Evolutionary conservation across 2,888 invertebrate species (phyloP).

Genomic region (Leptogaster cylindrica): DNA sequence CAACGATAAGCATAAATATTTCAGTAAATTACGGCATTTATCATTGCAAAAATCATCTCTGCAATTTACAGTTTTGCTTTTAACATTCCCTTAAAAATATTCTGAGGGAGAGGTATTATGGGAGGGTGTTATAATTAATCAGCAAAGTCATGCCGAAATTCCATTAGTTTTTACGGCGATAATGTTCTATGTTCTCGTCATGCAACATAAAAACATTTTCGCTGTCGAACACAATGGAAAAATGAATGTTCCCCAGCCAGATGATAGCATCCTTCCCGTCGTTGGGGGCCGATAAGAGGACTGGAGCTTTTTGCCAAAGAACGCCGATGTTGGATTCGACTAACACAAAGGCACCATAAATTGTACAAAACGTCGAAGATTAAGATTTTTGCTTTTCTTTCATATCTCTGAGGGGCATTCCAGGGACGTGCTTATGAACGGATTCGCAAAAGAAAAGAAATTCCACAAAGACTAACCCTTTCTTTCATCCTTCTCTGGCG

Average conservation of each 20-base stretch:
- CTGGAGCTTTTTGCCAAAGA: neutral
- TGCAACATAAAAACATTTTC: conserved; percentile 31
- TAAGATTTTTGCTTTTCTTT: conserved; percentile 29
- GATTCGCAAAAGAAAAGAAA: conserved; percentile 16
- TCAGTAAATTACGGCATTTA: too few species aligned
- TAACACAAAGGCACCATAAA: conserved; percentile 9
- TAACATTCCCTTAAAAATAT: too few species aligned
- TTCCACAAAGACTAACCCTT: conserved; percentile 30
- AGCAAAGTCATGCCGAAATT: too few species aligned
- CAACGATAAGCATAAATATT: too few species aligned
- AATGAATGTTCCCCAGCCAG: conserved; percentile 22
- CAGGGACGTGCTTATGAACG: conserved; percentile 24
- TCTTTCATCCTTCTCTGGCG: conserved; percentile 1
- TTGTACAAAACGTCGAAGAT: conserved; percentile 26
- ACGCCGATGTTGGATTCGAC: conserved; percentile 12
- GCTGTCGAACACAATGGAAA: conserved; percentile 27
- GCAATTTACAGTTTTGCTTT: too few species aligned
- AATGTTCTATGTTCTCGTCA: too few species aligned
- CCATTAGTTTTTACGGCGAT: too few species aligned
- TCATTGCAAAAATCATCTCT: too few species aligned
- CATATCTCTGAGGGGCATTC: conserved; percentile 31
- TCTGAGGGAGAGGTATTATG: too few species aligned
- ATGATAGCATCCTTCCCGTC: conserved; percentile 33
- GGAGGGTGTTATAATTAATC: too few species aligned
- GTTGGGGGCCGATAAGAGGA: conserved; percentile 25